Percentiles rank a stretch among this genome's conserved stretches.
phyloP scores from a whole-genome alignment of 2,113 vertebrate species.

The Protobothrops flavoviridis region DNA sequence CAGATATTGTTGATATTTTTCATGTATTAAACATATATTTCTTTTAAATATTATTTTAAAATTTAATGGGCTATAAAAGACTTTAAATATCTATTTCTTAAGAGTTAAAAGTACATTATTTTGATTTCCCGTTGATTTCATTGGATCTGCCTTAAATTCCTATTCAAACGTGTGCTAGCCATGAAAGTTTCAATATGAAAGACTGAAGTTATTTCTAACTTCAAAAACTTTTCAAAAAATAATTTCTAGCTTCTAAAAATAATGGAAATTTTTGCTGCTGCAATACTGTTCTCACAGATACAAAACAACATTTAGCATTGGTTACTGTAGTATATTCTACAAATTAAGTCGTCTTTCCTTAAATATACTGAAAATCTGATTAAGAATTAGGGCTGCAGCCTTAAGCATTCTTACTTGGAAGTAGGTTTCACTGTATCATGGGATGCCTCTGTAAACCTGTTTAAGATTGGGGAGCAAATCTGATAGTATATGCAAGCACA shows the following conservation, averaged over 20 bases:
- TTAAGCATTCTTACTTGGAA: background rate
- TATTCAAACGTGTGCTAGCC: background rate
- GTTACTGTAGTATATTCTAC: conserved; percentile 44
- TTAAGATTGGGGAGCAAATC: conserved; percentile 41
- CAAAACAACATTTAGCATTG: conserved; percentile 5
- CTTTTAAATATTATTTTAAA: background rate
- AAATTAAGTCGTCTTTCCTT: conserved; percentile 36
- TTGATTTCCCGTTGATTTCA: background rate
- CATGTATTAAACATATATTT: conserved; percentile 10
- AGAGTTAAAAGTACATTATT: background rate
- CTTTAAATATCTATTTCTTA: background rate
- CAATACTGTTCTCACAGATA: background rate
- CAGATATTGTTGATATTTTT: background rate
- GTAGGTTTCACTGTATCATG: background rate
- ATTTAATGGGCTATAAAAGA: background rate
- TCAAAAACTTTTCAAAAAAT: background rate
- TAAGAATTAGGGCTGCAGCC: conserved; percentile 20
- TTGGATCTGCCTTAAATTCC: background rate
- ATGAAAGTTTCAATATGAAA: background rate
- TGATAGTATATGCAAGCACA: conserved; percentile 45
- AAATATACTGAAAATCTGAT: conserved; percentile 29
- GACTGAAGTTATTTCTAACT: background rate
- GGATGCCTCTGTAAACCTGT: background rate
- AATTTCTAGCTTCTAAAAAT: background rate
- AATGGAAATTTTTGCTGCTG: background rate